Evolutionary conservation across 2,113 vertebrate species (phyloP), one percentile per base, ranked within the genome.

Genomic region (Octodon degus): DNA sequence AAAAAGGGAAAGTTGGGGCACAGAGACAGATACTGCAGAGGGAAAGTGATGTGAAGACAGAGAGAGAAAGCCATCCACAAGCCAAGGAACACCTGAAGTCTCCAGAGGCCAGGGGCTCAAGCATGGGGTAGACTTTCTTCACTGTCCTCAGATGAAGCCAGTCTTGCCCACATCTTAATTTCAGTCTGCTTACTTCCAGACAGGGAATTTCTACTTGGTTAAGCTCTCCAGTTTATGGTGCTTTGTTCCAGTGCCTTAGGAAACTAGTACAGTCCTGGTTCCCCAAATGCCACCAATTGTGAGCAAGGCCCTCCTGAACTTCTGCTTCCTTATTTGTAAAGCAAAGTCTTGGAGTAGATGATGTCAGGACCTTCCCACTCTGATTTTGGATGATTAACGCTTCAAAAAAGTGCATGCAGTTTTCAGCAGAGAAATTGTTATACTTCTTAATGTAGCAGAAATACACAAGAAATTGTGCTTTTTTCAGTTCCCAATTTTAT

Each of bases 401-500:
- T 86, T 97, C 83, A 86, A 89, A 89, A 86, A 94, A 94, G 32
- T 89, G 4, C 65, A 43, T 53, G 92, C 65, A 40, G 5, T 89
- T 95, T 97, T 94, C 79, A 95, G 90, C 86, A 92, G 90, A 96
- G 50, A 79, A 82, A 91, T 92, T 91, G 55, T 86, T 90, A 2
- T 20, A 84, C 95, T 97, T 97, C 95, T 94, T 96, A 96, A 96
- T 93, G 62, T 91, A 84, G 63, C 68, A 91, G 81, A 93, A 94
- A 86, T 94, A 89, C 6, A 58, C 53, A 81, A 95, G 80, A 55
- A 63, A 76, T 88, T 43, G 55, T 30, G 11, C 94, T 72, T 86
- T 96, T 96, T 91, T 95, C 89, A 96, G 96, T 98, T 97, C 95
- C 89, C 22, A 65, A 20, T 97, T 97, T 93, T 96, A 43, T 93